Evolutionary conservation across 2,888 invertebrate genomes (phyloP), one percentile per base, ranked within the genome.

Genomic region (Acrobasis suavella): DNA sequence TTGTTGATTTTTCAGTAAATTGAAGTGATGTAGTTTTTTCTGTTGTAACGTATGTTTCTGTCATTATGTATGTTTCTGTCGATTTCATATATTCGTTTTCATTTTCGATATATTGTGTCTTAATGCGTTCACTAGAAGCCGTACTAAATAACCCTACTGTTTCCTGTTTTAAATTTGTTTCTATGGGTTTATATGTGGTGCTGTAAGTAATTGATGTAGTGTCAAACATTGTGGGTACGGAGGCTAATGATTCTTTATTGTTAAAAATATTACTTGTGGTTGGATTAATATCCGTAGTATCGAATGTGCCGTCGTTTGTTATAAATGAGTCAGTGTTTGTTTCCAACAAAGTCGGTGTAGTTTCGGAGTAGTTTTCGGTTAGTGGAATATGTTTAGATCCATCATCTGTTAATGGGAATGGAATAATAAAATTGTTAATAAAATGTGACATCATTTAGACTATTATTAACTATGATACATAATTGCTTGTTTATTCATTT

Each of bases 351-450:
- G 81, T 80, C 70, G 82, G 82, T 62, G 77, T 77, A 70, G 72
- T 77, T 75, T 86, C 81, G 77, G 77, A 78, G 83, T 82, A 73
- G 78, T 81, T 86, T 85, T 90, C 91, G 72, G 89, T 91, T 91
- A 92, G 88, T 91, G 85, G 85, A 85, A 86, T 71, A 88, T 83
- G 80, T 87, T 86, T 88, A 87, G 86, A 84, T 82, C 83, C 82
- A 77, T 85, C 90, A 92, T 91, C 92, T 92, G 92, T 92, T 92
- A 91, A 91, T 90, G 72, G 86, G 89, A 90, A 89, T 78, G 78
- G 73, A 86, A 88, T 79, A 88, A 85, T 65, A 81, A 81, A 76
- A 77, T 71, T 68, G 81, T 83, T 86, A 82, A 78, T 76, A 64
- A 72, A 72, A 51, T 55, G 15, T 55, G 17, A 2, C 50, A 49